Conservation (phyloP, 2,888 invertebrate genomes). For the Torymus texanus region DNA sequence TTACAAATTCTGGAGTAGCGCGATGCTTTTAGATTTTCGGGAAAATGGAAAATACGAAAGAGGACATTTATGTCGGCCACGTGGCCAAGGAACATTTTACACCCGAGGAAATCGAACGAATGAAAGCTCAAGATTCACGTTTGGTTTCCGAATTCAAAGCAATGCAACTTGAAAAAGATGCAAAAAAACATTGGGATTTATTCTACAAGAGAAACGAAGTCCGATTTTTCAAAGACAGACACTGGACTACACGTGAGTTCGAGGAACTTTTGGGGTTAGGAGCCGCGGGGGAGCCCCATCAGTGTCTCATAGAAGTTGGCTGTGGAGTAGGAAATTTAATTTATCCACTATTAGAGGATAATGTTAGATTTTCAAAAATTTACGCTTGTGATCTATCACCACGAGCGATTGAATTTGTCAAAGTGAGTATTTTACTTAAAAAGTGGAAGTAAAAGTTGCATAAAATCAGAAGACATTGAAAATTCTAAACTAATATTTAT, state of each 20-base stretch:
- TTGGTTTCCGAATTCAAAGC: constrained; percentile 86
- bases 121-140: constrained; percentile 83
- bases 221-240: constrained; percentile 95
- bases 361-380: constrained; percentile 78
- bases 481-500: neutral
- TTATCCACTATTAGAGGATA: constrained; percentile 91
- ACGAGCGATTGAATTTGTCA: constrained; percentile 91
- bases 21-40: neutral
- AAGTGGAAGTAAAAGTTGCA: neutral
- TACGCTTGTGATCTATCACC: constrained; percentile 96
- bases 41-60: constrained; percentile 58
- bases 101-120: constrained; percentile 79
- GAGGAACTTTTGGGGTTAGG: constrained; percentile 83
- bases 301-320: constrained; percentile 87
- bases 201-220: constrained; percentile 97
- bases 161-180: constrained; percentile 85
- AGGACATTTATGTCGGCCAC: constrained; percentile 62
- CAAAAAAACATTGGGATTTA: constrained; percentile 94
- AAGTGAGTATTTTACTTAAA: constrained; percentile 74
- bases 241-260: constrained; percentile 98
- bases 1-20: neutral
- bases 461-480: neutral
- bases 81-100: constrained; percentile 77
- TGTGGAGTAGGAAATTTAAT: constrained; percentile 98
- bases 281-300: constrained; percentile 72